These are phyloP conservation scores for Drosophila birchii DNA, from an alignment of 2,888 invertebrate species.

Conservation along the genomic window DNA sequence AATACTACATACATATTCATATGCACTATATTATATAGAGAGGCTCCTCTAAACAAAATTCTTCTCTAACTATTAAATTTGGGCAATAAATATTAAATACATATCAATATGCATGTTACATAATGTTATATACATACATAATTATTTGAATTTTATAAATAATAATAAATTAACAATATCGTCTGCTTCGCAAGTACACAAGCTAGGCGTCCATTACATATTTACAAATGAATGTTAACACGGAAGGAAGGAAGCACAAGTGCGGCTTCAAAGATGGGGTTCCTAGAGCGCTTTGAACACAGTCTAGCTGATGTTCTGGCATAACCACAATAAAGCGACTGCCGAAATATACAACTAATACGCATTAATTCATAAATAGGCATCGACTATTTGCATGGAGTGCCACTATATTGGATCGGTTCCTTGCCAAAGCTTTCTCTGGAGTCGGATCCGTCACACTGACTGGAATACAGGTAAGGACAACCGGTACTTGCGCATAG, in stretches of 20 bases:
- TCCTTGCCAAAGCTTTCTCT: conserved; percentile 53
- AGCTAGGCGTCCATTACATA: conserved; percentile 64
- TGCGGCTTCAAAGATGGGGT: conserved; percentile 6
- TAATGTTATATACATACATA: conserved; percentile 46
- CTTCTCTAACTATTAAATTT: conserved; percentile 76
- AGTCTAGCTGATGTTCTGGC: conserved; percentile 25
- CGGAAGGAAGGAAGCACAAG: conserved; percentile 33
- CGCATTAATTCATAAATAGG: conserved; percentile 29
- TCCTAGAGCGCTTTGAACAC: conserved; percentile 20
- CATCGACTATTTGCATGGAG: conserved; percentile 17
- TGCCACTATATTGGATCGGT: conserved; percentile 40
- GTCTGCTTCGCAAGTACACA: conserved; percentile 35
- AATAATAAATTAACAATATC: conserved; percentile 74
- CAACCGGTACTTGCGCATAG: conserved; percentile 9
- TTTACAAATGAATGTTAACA: conserved; percentile 78
- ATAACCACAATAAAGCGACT: conserved; percentile 53
- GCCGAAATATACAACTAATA: conserved; percentile 64
- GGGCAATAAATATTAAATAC: conserved; percentile 79
- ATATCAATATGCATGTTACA: conserved; percentile 50
- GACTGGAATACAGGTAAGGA: conserved; percentile 14
- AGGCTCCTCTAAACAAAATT: conserved; percentile 75
- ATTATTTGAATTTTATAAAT: conserved; percentile 38
- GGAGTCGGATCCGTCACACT: conserved; percentile 27
- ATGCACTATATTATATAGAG: conserved; percentile 46
- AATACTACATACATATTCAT: conserved; percentile 61